Base-by-base conservation (phyloP, 2,888 invertebrate genomes). In the Leptinotarsa peninsularis region DNA sequence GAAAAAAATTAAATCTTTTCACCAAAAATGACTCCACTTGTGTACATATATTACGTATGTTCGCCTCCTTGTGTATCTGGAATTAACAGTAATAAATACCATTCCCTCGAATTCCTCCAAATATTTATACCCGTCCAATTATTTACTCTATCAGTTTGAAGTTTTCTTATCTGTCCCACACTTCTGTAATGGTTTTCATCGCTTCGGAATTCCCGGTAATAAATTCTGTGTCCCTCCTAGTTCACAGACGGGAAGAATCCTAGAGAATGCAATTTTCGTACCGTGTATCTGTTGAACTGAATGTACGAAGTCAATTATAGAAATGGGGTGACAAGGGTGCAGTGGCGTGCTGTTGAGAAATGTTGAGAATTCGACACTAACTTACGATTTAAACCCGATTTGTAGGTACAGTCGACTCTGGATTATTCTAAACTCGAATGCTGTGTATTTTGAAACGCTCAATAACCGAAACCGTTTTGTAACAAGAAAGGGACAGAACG, bases 131-230 rank as follows among this genome's bases (percentile, higher is more conserved):
- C 50, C 72, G 63, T 75, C 68, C 56, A 49, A 56, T 75, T 68
- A 75, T 75, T 72, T 75, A 75, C 72, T 54, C 54, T 72, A 68
- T 75, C 71, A 75, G 60, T 71, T 68, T 49, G 71, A 33, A 52
- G 58, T 60, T 71, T 52, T 27, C 74, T 74, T 74, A 74, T 74
- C 74, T 75, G 72, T 63, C 71, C 67, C 75, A 68, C 71, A 75
- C 72, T 75, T 63, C 27, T 58, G 71, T 74, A 71, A 74, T 71
- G 74, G 56, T 71, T 67, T 71, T 74, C 71, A 74, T 71, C 66
- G 52, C 52, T 67, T 50, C 21, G 67, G 50, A 49, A 67, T 52
- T 67, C 49, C 49, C 50, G 23, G 23, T 67, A 63, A 63, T 63
- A 63, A 63, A 63, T 67, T 21, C 5, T 50, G 13, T 21, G 49